Base-by-base conservation (phyloP, 2,113 vertebrate genomes). In the Sminthopsis crassicaudata region DNA sequence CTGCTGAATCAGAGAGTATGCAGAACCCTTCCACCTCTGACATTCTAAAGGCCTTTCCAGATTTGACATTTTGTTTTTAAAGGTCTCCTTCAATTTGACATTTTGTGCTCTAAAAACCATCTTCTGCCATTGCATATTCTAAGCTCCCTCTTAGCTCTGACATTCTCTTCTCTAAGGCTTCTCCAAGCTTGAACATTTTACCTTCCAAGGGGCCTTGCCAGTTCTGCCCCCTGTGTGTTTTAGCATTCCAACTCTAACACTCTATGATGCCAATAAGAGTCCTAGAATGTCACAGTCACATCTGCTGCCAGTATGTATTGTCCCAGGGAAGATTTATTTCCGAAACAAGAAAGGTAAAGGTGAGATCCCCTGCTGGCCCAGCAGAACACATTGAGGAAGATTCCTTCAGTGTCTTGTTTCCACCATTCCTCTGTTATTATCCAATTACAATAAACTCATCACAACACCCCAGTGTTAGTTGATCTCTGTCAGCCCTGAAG, bases 381-480 rank as follows among this genome's bases (percentile, higher is more conserved):
- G 67, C 46, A 50, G 89, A 55, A 88, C 89, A 55, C 91, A 94
- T 53, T 23, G 93, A 92, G 46, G n/a, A 91, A 94, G 92, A 48
- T 92, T 48, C 27, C 27, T 76, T 95, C 90, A 6, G 6, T 8
- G 1, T 4, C 48, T 46, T 55, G 7, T 0, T 0, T 46, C 46
- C 91, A 0, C 46, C 55, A 48, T 53, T 46, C 19, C 50, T 76
- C 76, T 76, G 91, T 90, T 90, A 0, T 97, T 95, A 98, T 95
- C 97, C 96, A 98, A 91, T 98, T 97, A 97, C 42, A 93, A 95
- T 23, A 88, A 97, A 95, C 90, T 94, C 96, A 94, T 97, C 95
- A 93, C 90, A 95, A 91, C 97, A 92, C 26, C 50, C 50, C 0
- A 1, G 94, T 12, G 30, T 2, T 24, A 53, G 96, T 26, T 36